Percentiles rank a stretch among this genome's conserved stretches.
These are phyloP conservation scores for Pygoscelis antarcticus DNA, from an alignment of 2,113 vertebrate species.

Conservation along the genomic window DNA sequence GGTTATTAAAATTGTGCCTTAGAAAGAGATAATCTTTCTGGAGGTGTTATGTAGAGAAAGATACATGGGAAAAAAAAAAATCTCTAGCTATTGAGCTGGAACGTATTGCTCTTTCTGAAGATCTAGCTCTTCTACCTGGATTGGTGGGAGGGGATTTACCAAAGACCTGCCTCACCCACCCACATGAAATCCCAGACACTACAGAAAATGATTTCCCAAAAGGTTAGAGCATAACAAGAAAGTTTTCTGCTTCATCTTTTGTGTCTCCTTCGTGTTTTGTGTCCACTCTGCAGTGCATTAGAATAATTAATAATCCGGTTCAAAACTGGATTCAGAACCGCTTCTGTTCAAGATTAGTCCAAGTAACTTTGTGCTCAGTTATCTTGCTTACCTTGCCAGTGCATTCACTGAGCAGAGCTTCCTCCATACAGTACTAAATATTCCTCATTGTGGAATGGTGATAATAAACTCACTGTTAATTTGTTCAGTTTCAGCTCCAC, in stretches of 20 bases:
- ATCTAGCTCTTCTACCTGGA: not conserved
- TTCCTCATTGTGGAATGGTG: not conserved
- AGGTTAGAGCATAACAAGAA: not conserved
- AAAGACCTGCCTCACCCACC: not conserved
- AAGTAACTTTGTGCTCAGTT: not conserved
- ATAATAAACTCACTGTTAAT: not conserved
- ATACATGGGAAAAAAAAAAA: not conserved
- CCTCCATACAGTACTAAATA: not conserved
- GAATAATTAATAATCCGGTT: not conserved
- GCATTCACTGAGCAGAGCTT: not conserved
- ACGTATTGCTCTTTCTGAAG: not conserved
- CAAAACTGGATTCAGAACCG: not conserved
- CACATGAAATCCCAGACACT: not conserved
- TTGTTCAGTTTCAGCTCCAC: not conserved
- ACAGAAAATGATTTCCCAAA: not conserved
- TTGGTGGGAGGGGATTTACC: not conserved
- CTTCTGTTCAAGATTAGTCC: not conserved
- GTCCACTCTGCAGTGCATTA: not conserved
- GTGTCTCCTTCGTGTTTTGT: not conserved
- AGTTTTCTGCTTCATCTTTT: not conserved
- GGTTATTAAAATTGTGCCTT: not conserved
- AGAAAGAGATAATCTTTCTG: not conserved
- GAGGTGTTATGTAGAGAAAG: not conserved
- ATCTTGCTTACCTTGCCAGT: not conserved
- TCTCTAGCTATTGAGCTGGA: not conserved